Conservation (phyloP, 2,888 invertebrate genomes). For the Elmis aenea region DNA sequence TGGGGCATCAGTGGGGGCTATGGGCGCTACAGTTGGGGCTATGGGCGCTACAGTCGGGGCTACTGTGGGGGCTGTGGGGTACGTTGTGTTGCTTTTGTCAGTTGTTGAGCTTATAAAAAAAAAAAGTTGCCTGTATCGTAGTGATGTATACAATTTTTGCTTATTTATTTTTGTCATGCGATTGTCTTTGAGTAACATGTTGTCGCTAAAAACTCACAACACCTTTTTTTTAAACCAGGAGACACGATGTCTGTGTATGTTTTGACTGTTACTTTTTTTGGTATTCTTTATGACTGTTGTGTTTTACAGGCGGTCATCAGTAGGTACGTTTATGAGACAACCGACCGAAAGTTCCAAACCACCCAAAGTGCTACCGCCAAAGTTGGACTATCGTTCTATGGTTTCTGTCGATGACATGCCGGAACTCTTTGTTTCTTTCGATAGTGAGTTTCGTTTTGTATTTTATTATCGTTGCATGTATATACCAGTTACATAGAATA, state of each 20-base stretch:
- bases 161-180: too few species aligned
- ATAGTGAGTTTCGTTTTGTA: slow-evolving; percentile 64
- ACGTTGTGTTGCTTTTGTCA: slow-evolving; percentile 29
- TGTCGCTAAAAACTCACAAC: neutral
- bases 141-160: too few species aligned
- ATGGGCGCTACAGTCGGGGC: slow-evolving; percentile 38
- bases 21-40: slow-evolving; percentile 40
- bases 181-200: too few species aligned
- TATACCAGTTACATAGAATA: neutral
- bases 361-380: slow-evolving; percentile 60
- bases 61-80: slow-evolving; percentile 42
- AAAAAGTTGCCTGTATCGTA: too few species aligned
- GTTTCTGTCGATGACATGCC: slow-evolving; percentile 93
- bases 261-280: neutral
- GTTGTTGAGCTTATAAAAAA: too few species aligned
- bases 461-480: too few species aligned
- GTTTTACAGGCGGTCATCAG: slow-evolving; percentile 69
- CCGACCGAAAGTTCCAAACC: slow-evolving; percentile 56
- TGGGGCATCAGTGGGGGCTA: slow-evolving; percentile 42
- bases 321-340: slow-evolving; percentile 78
- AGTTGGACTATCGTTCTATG: slow-evolving; percentile 87
- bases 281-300: slow-evolving; percentile 29
- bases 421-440: slow-evolving; percentile 89
- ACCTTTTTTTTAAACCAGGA: neutral
- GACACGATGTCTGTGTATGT: neutral